Percentiles rank a stretch among this genome's conserved stretches.
phyloP scores from a whole-genome alignment of 2,888 invertebrate genomes.

The Polydrusus pterygomalis region DNA sequence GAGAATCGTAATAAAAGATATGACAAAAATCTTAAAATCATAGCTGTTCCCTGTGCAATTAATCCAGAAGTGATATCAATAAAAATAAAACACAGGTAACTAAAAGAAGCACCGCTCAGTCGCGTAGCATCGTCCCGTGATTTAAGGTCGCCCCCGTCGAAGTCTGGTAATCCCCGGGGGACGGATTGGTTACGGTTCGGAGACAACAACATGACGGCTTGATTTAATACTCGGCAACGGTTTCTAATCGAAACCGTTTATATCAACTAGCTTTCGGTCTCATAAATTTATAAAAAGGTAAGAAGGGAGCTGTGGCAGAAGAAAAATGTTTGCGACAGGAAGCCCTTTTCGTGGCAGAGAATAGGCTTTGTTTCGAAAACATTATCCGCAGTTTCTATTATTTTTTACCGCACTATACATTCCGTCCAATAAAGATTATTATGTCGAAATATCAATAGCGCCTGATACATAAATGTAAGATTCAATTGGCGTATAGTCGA shows the following conservation, averaged over 20 bases:
- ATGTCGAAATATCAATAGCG: not conserved
- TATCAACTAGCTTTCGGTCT: slow-evolving; percentile 44
- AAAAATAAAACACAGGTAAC: slow-evolving; percentile 12
- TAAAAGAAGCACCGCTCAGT: not conserved
- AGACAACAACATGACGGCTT: slow-evolving; percentile 53
- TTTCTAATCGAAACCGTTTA: slow-evolving; percentile 51
- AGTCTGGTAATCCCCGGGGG: slow-evolving; percentile 47
- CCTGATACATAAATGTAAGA: not conserved
- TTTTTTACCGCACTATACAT: slow-evolving; percentile 4
- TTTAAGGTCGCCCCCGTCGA: slow-evolving; percentile 24
- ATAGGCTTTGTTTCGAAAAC: slow-evolving; percentile 10
- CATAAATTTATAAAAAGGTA: slow-evolving; percentile 32
- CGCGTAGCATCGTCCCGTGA: slow-evolving; percentile 24
- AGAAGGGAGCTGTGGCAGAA: slow-evolving; percentile 8
- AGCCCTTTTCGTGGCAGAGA: not conserved
- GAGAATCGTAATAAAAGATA: too few relatives aligned
- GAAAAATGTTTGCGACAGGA: slow-evolving; percentile 11
- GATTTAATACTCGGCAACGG: slow-evolving; percentile 51
- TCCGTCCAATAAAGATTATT: slow-evolving; percentile 1
- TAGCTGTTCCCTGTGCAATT: not conserved
- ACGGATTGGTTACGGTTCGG: slow-evolving; percentile 51
- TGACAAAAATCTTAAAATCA: too few relatives aligned
- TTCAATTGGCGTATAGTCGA: too few relatives aligned
- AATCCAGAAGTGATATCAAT: not conserved
- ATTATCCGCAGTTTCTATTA: not conserved